phyloP scores from a whole-genome alignment of 2,888 invertebrate genomes.

The Protophormia terraenovae region DNA sequence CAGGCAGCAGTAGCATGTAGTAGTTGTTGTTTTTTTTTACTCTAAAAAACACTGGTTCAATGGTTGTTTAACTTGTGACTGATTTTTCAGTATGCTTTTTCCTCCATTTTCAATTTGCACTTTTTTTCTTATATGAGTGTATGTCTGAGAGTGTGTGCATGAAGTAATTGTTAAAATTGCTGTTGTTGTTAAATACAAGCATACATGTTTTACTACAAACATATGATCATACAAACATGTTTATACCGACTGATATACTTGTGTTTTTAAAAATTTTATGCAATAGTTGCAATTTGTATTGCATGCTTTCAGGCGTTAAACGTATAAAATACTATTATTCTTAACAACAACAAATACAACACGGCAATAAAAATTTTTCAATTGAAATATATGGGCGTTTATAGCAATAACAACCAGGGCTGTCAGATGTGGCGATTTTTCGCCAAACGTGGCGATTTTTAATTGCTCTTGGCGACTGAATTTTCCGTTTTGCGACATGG shows the following conservation, averaged over 20 bases:
- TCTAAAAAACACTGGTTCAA: not conserved
- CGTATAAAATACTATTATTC: constrained; percentile 48
- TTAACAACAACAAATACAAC: constrained; percentile 39
- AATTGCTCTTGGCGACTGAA: too few species aligned
- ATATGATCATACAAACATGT: not conserved
- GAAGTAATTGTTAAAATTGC: constrained; percentile 61
- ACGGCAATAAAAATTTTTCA: constrained; percentile 15
- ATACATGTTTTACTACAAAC: not conserved
- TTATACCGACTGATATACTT: not conserved
- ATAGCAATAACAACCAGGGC: constrained; percentile 28
- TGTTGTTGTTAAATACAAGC: constrained; percentile 49
- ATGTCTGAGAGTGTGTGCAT: not conserved
- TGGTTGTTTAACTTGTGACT: constrained; percentile 45
- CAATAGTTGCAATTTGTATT: constrained; percentile 61
- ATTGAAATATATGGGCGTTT: constrained; percentile 39
- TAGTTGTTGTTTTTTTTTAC: not conserved
- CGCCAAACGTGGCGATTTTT: too few species aligned
- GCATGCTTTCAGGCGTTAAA: constrained; percentile 60
- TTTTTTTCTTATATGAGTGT: constrained; percentile 24
- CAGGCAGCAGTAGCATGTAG: not conserved
- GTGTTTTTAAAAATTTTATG: constrained; percentile 47
- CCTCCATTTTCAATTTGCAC: constrained; percentile 17
- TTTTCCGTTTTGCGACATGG: too few species aligned
- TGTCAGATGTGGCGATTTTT: too few species aligned
- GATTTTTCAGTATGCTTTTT: constrained; percentile 31